phyloP scores from a whole-genome alignment of 2,888 invertebrate genomes.

The Caenorhabditis sinica region DNA sequence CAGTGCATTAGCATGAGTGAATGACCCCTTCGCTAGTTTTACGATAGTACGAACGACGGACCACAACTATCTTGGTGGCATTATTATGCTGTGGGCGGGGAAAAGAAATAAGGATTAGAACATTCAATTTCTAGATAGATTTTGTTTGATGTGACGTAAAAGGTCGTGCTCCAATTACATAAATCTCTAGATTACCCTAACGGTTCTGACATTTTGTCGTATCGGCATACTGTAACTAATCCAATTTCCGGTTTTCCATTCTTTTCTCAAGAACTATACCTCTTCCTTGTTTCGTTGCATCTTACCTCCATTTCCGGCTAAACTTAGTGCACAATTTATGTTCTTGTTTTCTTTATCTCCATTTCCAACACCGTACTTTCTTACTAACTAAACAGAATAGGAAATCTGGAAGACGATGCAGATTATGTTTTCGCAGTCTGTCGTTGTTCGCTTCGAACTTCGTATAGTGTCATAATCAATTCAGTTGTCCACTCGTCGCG shows the following conservation, averaged over 20 bases:
- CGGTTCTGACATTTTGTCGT: constrained; percentile 10
- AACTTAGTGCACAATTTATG: constrained; percentile 10
- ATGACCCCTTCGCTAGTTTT: constrained; percentile 50
- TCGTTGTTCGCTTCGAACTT: constrained; percentile 59
- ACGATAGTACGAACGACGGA: constrained; percentile 56
- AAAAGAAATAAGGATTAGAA: background rate
- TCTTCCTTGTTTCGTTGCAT: background rate
- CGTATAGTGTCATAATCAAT: constrained; percentile 66
- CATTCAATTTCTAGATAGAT: background rate
- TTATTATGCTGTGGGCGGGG: constrained; percentile 18
- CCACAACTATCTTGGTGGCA: background rate
- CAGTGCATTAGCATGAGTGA: constrained; percentile 64
- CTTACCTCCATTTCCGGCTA: constrained; percentile 33
- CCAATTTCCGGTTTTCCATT: constrained; percentile 49
- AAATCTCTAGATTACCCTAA: background rate
- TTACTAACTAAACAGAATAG: background rate
- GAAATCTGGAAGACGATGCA: background rate
- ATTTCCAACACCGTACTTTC: background rate
- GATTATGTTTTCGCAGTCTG: constrained; percentile 40
- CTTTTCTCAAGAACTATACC: background rate
- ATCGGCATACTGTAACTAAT: constrained; percentile 39
- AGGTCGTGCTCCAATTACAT: background rate
- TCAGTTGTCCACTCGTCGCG: constrained; percentile 63
- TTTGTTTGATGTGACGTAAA: background rate
- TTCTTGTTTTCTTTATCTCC: constrained; percentile 3